Percentiles rank a stretch among this genome's conserved stretches.
Evolutionary conservation across 1,140 invertebrate genomes (phyloP).

Genomic region (Zaprionus nigranus): DNA sequence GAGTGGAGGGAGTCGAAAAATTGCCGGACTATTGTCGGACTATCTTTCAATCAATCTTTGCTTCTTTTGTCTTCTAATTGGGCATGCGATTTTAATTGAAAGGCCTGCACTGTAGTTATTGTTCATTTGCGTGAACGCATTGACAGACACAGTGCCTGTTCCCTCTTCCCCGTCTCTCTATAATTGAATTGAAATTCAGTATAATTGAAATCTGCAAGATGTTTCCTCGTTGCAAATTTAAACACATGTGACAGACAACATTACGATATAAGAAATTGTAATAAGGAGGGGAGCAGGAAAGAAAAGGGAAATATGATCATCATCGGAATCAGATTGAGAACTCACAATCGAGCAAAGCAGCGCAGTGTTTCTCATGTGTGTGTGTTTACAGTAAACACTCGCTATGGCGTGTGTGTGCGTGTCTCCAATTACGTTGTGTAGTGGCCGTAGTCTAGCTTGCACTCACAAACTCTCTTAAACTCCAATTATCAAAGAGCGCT

Average conservation of each 20-base stretch:
- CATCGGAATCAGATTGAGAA: conserved; percentile 14
- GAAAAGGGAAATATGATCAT: not conserved
- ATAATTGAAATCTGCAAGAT: conserved; percentile 71
- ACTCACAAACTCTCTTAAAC: too few species aligned
- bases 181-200: conserved; percentile 76
- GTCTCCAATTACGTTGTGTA: conserved; percentile 77
- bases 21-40: conserved; percentile 3
- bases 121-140: conserved; percentile 13
- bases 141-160: not conserved
- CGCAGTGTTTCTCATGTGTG: not conserved
- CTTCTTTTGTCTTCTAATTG: conserved; percentile 29
- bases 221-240: conserved; percentile 65
- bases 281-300: conserved; percentile 5
- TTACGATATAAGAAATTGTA: conserved; percentile 80
- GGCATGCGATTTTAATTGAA: conserved; percentile 25
- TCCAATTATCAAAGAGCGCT: too few species aligned
- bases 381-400: conserved; percentile 68
- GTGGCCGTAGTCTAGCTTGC: too few species aligned
- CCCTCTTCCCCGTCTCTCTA: not conserved
- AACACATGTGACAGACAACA: conserved; percentile 70
- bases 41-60: conserved; percentile 18
- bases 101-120: conserved; percentile 19
- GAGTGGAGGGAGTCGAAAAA: not conserved
- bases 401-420: conserved; percentile 39
- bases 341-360: conserved; percentile 17